Evolutionary conservation across 2,113 vertebrate genomes (phyloP).

Genomic region (Takifugu bimaculatus): DNA sequence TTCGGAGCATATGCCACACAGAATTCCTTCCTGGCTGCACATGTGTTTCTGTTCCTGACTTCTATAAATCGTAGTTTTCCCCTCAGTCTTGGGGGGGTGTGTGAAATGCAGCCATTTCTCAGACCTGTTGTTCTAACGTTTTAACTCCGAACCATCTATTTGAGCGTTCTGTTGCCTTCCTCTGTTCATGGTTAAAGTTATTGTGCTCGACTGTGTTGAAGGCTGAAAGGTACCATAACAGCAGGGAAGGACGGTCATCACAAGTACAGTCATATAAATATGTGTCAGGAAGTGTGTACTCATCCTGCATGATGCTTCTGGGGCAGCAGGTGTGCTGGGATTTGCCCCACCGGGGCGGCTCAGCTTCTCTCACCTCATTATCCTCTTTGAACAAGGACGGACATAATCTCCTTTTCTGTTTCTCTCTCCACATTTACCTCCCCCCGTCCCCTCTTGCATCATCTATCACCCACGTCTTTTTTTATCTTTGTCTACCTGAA

Average conservation of each 20-base stretch:
- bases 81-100: too few relatives aligned
- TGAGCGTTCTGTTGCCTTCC: too few relatives aligned
- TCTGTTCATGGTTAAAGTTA: too few relatives aligned
- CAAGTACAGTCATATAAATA: neutral
- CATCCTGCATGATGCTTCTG: slow-evolving; percentile 17
- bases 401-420: slow-evolving; percentile 44
- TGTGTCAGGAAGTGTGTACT: slow-evolving; percentile 32
- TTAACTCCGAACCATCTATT: too few relatives aligned
- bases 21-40: too few relatives aligned
- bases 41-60: too few relatives aligned
- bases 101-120: too few relatives aligned
- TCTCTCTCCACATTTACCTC: neutral
- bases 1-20: too few relatives aligned
- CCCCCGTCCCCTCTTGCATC: slow-evolving; percentile 17
- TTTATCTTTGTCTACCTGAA: slow-evolving; percentile 28
- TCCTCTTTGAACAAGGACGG: slow-evolving; percentile 69
- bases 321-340: slow-evolving; percentile 63
- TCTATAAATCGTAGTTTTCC: too few relatives aligned
- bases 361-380: slow-evolving; percentile 67
- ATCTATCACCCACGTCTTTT: slow-evolving; percentile 10
- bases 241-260: neutral
- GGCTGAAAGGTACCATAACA: neutral
- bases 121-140: too few relatives aligned
- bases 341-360: slow-evolving; percentile 57
- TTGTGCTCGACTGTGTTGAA: too few relatives aligned